Evolutionary conservation across 2,113 vertebrate species (phyloP).

Genomic region (Mystacornis crossleyi): DNA sequence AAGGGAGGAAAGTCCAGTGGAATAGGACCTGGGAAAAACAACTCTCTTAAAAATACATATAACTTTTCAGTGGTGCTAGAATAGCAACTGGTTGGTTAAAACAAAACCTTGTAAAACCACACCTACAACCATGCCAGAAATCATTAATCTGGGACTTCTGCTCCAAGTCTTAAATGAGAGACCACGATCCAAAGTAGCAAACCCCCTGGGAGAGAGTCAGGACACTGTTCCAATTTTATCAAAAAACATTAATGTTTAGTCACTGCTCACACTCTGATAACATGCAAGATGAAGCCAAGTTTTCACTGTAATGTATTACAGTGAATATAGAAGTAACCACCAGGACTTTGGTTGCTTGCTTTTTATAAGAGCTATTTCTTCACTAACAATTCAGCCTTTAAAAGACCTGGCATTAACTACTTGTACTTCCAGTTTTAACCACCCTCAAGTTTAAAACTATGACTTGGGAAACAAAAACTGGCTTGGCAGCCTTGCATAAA

Average conservation of each 20-base stretch:
- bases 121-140: neutral
- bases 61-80: neutral
- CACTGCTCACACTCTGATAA: neutral
- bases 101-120: neutral
- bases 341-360: neutral
- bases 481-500: neutral
- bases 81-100: neutral
- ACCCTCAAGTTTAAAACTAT: neutral
- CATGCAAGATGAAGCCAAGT: neutral
- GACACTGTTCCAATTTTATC: neutral
- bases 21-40: neutral
- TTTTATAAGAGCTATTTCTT: neutral
- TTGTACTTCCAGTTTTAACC: neutral
- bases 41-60: rapidly evolving
- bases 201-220: neutral
- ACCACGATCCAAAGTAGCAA: neutral
- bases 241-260: neutral
- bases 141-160: neutral
- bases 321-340: neutral
- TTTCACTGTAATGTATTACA: neutral
- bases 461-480: neutral
- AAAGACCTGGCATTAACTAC: neutral
- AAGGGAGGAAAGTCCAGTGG: neutral
- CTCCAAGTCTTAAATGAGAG: neutral
- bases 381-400: neutral